Evolutionary conservation across 64 coral and sea anemone species (phyloP), one percentile per base, ranked within the genome.

Genomic region (Stichodactyla mertensii): DNA sequence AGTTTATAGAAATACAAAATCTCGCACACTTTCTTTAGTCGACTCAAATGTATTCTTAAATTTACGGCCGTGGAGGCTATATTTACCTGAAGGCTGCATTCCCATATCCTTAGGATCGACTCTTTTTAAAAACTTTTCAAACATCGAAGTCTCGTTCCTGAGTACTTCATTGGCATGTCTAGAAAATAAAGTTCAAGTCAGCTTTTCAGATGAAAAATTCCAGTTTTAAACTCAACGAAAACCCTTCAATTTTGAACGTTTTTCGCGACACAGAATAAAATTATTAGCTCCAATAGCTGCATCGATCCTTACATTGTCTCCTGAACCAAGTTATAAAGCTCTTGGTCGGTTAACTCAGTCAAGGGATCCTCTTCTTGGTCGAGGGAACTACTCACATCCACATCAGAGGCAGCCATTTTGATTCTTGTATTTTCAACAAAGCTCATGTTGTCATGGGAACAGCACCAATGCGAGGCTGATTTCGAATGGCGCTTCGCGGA

Each of bases 81-180:
- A 71, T 8, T 74, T 55, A 92, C 90, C 77, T 31, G 91, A n/a
- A 24, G 91, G 82, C 60, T 90, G 89, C n/a, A 95, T 60, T 81
- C 88, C 91, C 64, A 91, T 89, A 82, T 98, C 96, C 55, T 98
- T 98, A 77, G 96, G 90, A 83, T 98, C 96, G 20, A 95, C 96
- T 85, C 96, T 94, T 77, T 95, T 98, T 3, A 98, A 66, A 23
- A 88, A 98, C 71, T 98, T 98, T 62, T 98, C 96, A 95, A 98
- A 98, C 96, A 98, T 98, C 10, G 93, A 94, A 20, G 96, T 98
- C 54, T 98, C 96, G 64, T 98, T 98, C 86, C 89, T 89, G 70
- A 98, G 96, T 4, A 98, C 96, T 59, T 94, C 93, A 69, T 98
- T 98, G 54, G 96, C 93, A 79, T 98, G 93, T 92, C 96, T 98